Evolutionary conservation across 1,140 invertebrate species (phyloP).

Genomic region (Drosophila quadrilineata): DNA sequence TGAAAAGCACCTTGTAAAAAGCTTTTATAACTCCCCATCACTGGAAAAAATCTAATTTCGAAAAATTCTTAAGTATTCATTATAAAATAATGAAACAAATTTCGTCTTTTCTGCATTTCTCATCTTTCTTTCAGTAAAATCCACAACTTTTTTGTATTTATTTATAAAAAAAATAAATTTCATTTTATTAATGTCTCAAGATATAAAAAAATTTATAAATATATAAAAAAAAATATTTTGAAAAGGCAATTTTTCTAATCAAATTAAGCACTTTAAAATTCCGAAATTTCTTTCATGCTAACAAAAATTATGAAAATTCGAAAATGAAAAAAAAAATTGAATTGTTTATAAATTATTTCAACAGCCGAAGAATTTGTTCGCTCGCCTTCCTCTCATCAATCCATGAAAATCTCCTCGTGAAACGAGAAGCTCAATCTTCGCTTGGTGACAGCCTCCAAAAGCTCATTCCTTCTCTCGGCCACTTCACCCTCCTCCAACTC

Average conservation of each 20-base stretch:
- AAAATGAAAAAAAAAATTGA: neutral
- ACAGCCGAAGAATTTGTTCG: neutral
- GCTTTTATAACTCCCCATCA: no score
- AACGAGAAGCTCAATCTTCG: slow-evolving; percentile 70
- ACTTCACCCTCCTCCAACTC: slow-evolving; percentile 55
- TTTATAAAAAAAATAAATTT: no score
- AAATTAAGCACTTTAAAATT: slow-evolving; percentile 1
- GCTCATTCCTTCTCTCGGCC: slow-evolving; percentile 47
- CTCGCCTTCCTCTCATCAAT: slow-evolving; percentile 17
- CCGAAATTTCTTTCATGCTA: neutral
- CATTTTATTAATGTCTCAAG: no score
- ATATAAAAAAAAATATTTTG: no score
- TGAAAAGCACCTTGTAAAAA: no score
- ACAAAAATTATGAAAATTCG: neutral
- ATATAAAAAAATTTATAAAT: no score
- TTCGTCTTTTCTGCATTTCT: no score
- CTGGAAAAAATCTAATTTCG: no score
- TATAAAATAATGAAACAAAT: no score
- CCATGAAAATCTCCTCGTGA: slow-evolving; percentile 49
- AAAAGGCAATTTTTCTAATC: neutral
- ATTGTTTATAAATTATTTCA: slow-evolving; percentile 3
- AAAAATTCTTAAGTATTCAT: no score
- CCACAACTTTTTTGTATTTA: no score
- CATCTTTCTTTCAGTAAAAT: no score
- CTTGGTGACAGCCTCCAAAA: slow-evolving; percentile 53